A percentile compares a stretch with the other conserved stretches of the same genome.
These are phyloP conservation scores for Eilema caniola DNA, from an alignment of 2,888 invertebrate genomes.

Conservation along the genomic window DNA sequence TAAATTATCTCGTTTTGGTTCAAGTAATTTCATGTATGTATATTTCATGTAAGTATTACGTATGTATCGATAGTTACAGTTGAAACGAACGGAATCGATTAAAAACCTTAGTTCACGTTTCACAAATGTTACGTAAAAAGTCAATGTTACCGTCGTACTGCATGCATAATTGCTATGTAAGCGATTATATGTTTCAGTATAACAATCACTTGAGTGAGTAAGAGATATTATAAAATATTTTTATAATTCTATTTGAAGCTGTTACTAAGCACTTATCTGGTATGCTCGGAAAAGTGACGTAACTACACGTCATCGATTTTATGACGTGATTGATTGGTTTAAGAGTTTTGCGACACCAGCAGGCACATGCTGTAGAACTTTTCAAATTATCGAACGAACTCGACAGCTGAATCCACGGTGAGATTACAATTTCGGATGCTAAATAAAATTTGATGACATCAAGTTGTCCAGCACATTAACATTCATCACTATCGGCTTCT, in stretches of 20 bases:
- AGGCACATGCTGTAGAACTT: too few relatives aligned
- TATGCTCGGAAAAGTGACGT: not conserved
- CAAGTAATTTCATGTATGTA: not conserved
- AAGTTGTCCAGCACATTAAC: too few relatives aligned
- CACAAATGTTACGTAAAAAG: not conserved
- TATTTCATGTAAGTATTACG: not conserved
- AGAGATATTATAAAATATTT: not conserved
- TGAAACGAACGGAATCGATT: not conserved
- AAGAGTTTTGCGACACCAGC: too few relatives aligned
- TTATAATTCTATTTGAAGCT: not conserved
- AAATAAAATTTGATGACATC: too few relatives aligned
- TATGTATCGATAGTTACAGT: conserved; percentile 1
- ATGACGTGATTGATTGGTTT: too few relatives aligned
- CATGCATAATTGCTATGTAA: conserved; percentile 4
- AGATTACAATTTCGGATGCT: too few relatives aligned
- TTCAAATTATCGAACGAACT: too few relatives aligned
- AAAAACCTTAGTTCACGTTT: not conserved
- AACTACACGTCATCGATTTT: too few relatives aligned
- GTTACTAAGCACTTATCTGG: too few relatives aligned
- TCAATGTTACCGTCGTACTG: not conserved
- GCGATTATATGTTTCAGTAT: conserved; percentile 5
- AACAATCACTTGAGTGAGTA: not conserved
- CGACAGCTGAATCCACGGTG: too few relatives aligned
- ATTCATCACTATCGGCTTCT: too few relatives aligned
- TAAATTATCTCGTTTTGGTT: not conserved